A percentile compares a stretch with the other conserved stretches of the same genome.
These are phyloP conservation scores for Poecilia velifera DNA, from an alignment of 2,797 vertebrate species.

Conservation along the genomic window DNA sequence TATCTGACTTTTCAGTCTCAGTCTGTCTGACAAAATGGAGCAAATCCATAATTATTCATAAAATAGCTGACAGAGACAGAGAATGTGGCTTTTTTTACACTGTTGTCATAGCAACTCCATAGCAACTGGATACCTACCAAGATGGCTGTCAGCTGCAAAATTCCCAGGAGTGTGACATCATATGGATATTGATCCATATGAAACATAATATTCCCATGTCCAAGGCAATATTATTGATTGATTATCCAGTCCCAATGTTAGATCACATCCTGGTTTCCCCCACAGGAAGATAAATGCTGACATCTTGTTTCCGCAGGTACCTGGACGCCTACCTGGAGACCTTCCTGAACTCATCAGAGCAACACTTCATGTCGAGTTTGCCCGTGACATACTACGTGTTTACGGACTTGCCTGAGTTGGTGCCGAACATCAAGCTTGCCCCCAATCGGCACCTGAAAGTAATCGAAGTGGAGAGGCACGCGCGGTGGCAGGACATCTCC, in stretches of 20 bases:
- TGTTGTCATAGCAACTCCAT: too few relatives aligned
- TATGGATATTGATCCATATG: too few relatives aligned
- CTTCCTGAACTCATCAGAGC: slow-evolving; percentile 62
- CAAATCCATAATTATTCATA: neutral
- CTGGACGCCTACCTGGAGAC: slow-evolving; percentile 57
- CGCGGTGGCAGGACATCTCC: slow-evolving; percentile 71
- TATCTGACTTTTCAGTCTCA: neutral
- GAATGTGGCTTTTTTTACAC: too few relatives aligned
- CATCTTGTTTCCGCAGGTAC: slow-evolving; percentile 49
- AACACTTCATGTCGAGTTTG: slow-evolving; percentile 66
- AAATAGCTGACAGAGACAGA: too few relatives aligned
- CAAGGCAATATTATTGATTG: too few relatives aligned
- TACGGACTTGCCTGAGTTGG: slow-evolving; percentile 54
- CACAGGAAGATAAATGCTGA: neutral
- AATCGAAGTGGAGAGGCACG: slow-evolving; percentile 34
- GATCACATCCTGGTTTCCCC: neutral
- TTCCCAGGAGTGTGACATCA: too few relatives aligned
- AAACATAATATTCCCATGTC: too few relatives aligned
- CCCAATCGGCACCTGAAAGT: slow-evolving; percentile 47
- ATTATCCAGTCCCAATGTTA: neutral
- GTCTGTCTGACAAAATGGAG: neutral
- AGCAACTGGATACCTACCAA: too few relatives aligned
- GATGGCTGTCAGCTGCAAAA: too few relatives aligned
- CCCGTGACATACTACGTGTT: slow-evolving; percentile 65
- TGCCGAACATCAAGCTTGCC: slow-evolving; percentile 36